These are phyloP conservation scores for Philaenus spumarius DNA, from an alignment of 1,140 invertebrate species.

Conservation along the genomic window DNA sequence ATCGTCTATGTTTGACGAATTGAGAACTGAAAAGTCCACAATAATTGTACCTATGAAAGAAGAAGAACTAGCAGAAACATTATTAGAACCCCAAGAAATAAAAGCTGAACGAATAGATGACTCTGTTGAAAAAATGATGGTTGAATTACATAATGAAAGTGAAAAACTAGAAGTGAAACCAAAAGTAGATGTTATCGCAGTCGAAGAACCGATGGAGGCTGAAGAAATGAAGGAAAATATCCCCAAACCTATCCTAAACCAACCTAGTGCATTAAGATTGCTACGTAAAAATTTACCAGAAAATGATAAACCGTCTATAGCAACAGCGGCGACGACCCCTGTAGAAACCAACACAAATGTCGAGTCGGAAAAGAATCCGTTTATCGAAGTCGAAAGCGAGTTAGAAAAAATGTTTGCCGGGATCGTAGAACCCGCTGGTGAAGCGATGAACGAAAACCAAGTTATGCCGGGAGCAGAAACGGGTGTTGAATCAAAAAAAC, in stretches of 20 bases:
- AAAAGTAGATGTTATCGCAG: neutral
- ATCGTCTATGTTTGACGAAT: neutral
- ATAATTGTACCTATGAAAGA: constrained; percentile 19
- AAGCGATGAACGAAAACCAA: constrained; percentile 13
- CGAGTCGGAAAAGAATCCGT: constrained; percentile 34
- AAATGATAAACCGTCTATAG: neutral
- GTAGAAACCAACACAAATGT: constrained; percentile 10
- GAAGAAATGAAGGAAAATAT: constrained; percentile 1
- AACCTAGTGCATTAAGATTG: neutral
- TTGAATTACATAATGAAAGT: constrained; percentile 1
- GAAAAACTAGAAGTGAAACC: neutral
- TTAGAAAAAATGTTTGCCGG: constrained; percentile 79
- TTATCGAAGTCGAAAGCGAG: constrained; percentile 69
- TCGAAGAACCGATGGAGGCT: neutral
- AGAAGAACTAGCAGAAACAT: constrained; percentile 21
- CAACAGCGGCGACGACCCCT: neutral
- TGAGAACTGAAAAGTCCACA: neutral
- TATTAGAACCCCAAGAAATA: constrained; percentile 4
- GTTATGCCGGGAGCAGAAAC: neutral
- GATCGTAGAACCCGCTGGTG: constrained; percentile 44
- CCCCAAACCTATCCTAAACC: neutral
- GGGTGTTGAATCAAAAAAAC: neutral
- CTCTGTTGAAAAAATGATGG: neutral
- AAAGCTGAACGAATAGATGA: neutral
- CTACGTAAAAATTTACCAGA: neutral